Evolutionary conservation across 2,113 vertebrate species (phyloP), one percentile per base, ranked within the genome.

Genomic region (Otus sunia): DNA sequence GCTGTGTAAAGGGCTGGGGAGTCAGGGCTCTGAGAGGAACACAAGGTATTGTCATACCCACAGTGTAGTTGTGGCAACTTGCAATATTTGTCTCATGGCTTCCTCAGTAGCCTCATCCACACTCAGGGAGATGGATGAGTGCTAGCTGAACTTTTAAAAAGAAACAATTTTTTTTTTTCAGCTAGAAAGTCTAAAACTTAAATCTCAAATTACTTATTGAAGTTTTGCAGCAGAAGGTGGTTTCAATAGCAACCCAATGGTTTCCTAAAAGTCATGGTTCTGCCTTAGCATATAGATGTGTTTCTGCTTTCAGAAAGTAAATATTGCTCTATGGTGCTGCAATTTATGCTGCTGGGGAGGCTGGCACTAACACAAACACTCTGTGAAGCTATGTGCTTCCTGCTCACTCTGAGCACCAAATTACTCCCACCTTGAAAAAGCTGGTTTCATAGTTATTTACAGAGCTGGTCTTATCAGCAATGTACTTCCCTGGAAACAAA

Each of bases 401-500:
- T 71, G n/a, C 39, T 88, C 41, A 12, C 63, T 74, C 45, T 34
- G 23, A 63, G 29, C 53, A 63, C 49, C 47, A 47, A 9, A 74
- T 79, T 58, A 23, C 47, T 90, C 39, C 43, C 43, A 37, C 72
- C 83, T 84, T 37, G 60, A 55, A 95, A 77, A 84, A 86, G 17
- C n/a, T 64, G 73, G 21, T n/a, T 87, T 89, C 9, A 4, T 27
- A 1, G 0, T 87, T 91, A 81, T 85, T 92, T 86, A 67, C 86
- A 72, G 83, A 91, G 60, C 36, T 80, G 53, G 34, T 81, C 43
- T 81, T 66, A 53, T 63, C 79, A 72, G 30, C 68, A 43, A 6
- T 20, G 27, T 71, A 21, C 76, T 95, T 74, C 71, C 43, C 56
- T 85, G 80, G 83, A 92, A 93, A 96, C 19, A 78, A 89, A 90